These are phyloP conservation scores for Uropsilus gracilis DNA, from an alignment of 2,113 vertebrate species.

Conservation along the genomic window DNA sequence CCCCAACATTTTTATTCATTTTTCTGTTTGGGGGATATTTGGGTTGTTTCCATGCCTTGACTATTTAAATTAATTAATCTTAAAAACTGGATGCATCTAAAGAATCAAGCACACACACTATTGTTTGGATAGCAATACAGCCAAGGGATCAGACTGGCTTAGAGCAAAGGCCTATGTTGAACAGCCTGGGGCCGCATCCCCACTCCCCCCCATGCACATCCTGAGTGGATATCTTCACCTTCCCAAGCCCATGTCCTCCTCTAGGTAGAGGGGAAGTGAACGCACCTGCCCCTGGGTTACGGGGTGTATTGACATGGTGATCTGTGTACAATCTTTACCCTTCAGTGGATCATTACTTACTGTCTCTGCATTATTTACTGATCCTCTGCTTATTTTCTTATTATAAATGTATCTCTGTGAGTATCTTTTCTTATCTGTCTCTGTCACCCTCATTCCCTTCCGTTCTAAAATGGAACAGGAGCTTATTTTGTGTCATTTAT, in stretches of 20 bases:
- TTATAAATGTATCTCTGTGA: background rate
- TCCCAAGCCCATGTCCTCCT: background rate
- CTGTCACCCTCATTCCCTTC: slow-evolving; percentile 21
- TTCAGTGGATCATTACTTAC: background rate
- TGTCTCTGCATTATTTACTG: background rate
- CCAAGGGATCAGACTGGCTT: background rate
- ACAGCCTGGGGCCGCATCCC: background rate
- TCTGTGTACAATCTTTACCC: background rate
- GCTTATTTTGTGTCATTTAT: slow-evolving; percentile 35
- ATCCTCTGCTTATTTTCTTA: background rate
- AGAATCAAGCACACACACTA: background rate
- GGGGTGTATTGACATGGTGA: background rate
- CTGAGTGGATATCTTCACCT: background rate
- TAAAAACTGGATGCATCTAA: background rate
- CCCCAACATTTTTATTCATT: no score
- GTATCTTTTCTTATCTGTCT: background rate
- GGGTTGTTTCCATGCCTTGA: no score
- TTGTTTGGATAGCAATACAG: background rate
- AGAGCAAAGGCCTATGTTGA: background rate
- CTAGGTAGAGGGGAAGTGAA: background rate
- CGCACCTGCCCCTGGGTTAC: no score
- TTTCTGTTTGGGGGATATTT: no score
- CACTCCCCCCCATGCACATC: background rate
- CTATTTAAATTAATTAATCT: no score
- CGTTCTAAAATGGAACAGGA: slow-evolving; percentile 26